A percentile compares a stretch with the other conserved stretches of the same genome.
Conservation (phyloP, 2,797 vertebrate species). For the Urocyon cinereoargenteus region DNA sequence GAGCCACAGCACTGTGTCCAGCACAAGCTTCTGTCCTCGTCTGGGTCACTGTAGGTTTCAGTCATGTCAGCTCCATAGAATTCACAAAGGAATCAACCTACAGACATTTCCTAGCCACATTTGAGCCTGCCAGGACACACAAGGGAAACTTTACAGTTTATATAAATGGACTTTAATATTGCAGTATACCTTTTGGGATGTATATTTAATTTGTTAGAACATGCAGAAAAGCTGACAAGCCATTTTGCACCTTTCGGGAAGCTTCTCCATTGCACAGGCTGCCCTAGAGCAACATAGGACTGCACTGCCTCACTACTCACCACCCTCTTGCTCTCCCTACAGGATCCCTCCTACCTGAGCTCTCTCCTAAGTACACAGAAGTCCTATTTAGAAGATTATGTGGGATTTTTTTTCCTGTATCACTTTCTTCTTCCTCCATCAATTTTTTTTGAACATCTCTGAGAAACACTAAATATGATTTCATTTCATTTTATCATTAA, state of each 20-base stretch:
- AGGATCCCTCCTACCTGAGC: neutral
- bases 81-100: slow-evolving; percentile 80
- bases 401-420: neutral
- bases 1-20: slow-evolving; percentile 69
- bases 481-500: slow-evolving; percentile 7
- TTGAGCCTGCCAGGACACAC: slow-evolving; percentile 73
- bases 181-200: slow-evolving; percentile 80
- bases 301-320: neutral
- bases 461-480: neutral
- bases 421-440: neutral
- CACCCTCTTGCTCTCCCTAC: neutral
- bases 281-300: slow-evolving; percentile 10
- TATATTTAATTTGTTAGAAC: slow-evolving; percentile 80
- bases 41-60: slow-evolving; percentile 68
- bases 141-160: slow-evolving; percentile 73
- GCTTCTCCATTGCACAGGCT: slow-evolving; percentile 49
- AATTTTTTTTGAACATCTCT: slow-evolving; percentile 2
- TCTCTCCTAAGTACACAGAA: neutral
- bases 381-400: neutral
- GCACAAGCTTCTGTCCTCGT: slow-evolving; percentile 76
- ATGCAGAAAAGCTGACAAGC: slow-evolving; percentile 79
- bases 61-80: slow-evolving; percentile 78
- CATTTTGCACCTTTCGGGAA: slow-evolving; percentile 68
- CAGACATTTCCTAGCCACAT: slow-evolving; percentile 66
- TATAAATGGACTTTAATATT: slow-evolving; percentile 87